These are phyloP conservation scores for Buteo buteo DNA, from an alignment of 2,113 vertebrate genomes.

Conservation along the genomic window DNA sequence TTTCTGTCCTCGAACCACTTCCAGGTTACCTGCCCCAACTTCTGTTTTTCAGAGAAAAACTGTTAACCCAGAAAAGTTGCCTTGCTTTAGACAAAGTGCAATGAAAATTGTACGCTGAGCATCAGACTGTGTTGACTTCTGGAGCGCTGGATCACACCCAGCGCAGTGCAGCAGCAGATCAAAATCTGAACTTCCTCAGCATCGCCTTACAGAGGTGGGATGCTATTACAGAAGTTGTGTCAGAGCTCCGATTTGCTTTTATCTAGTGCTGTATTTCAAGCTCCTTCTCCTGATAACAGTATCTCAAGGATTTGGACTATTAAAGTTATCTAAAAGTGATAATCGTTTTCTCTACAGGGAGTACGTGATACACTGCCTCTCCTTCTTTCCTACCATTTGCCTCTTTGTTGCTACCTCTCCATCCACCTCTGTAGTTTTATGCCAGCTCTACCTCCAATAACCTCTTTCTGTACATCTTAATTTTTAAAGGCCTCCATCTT, in stretches of 20 bases:
- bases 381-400: neutral
- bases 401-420: neutral
- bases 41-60: neutral
- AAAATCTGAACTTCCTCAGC: neutral
- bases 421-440: neutral
- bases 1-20: neutral
- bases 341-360: neutral
- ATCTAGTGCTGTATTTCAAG: neutral
- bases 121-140: neutral
- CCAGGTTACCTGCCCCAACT: neutral
- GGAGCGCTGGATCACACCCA: neutral
- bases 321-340: neutral
- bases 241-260: neutral
- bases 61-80: neutral
- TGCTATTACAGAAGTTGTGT: neutral
- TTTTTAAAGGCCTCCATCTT: slow-evolving; percentile 22
- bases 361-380: neutral
- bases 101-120: fast-evolving
- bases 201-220: neutral
- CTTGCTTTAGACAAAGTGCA: neutral
- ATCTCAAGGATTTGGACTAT: neutral
- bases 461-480: neutral
- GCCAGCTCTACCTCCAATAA: neutral
- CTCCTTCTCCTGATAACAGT: slow-evolving; percentile 10
- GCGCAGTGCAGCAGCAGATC: neutral